Conservation (phyloP, 1,140 invertebrate species). For the Caenorhabditis elegans region WBcel235 BX284604.4:13262001-13262500, state of each 20-base stretch:
- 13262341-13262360: too few relatives aligned
- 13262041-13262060: not conserved
- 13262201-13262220: not conserved
- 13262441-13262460: too few relatives aligned
- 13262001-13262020: not conserved
- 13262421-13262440: too few relatives aligned
- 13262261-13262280: not conserved
- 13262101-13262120: constrained; percentile 29
- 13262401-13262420: too few relatives aligned
- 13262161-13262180: not conserved
- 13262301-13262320: constrained; percentile 27
- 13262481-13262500: too few relatives aligned
- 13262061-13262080: not conserved
- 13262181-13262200: constrained; percentile 29
- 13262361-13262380: too few relatives aligned
- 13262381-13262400: too few relatives aligned
- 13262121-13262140: constrained; percentile 1
- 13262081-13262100: not conserved
- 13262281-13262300: constrained; percentile 33
- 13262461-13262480: too few relatives aligned
- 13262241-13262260: constrained; percentile 18
- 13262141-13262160: not conserved
- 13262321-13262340: too few relatives aligned
- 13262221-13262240: constrained; percentile 36
- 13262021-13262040: constrained; percentile 27